Evolutionary conservation across 2,113 vertebrate genomes (phyloP), one percentile per base, ranked within the genome.

Genomic region (Zingel zingel): DNA sequence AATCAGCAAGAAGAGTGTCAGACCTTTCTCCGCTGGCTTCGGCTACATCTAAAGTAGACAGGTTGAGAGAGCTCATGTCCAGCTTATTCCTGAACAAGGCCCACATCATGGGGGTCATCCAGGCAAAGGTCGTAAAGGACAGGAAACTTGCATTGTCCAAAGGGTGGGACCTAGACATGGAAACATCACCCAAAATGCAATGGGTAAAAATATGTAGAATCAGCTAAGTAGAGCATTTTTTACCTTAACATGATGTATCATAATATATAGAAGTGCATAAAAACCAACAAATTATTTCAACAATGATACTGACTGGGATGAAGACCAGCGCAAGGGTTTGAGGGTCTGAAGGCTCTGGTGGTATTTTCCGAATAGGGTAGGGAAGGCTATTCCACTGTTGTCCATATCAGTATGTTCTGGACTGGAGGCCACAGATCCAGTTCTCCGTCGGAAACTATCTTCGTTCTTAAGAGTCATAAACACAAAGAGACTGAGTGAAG

Each of bases 31-130:
- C 87, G 0, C 95, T 97, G 70, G 15, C 45, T 9, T 93, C 86
- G 0, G 95, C 87, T 8, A 81, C 86, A 70, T 96, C 96, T 0
- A 93, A 65, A 0, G 80, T 78, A 0, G 96, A 97, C 47, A 96
- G 21, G 0, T 39, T 84, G 64, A 96, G 79, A 2, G 81, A 77
- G 10, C 78, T 89, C 25, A 66, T 19, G 39, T 95, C 94, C 77
- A 96, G 71, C 1, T 63, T 91, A n/a, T 93, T 90, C 87, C 70
- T 93, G 18, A 94, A 96, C 19, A 93, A 51, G 50, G 61, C 86
- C 81, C 96, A 91, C 94, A 96, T 95, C 84, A 96, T 86, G 0
- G 91, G 86, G 0, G 91, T 95, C 91, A 97, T 91, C 95, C 95
- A 97, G 76, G 91, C 81, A 79, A 93, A 96, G 0, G 91, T 94